A percentile compares a stretch with the other conserved stretches of the same genome.
phyloP scores from a whole-genome alignment of 2,888 invertebrate genomes.

The Hydriomena furcata region DNA sequence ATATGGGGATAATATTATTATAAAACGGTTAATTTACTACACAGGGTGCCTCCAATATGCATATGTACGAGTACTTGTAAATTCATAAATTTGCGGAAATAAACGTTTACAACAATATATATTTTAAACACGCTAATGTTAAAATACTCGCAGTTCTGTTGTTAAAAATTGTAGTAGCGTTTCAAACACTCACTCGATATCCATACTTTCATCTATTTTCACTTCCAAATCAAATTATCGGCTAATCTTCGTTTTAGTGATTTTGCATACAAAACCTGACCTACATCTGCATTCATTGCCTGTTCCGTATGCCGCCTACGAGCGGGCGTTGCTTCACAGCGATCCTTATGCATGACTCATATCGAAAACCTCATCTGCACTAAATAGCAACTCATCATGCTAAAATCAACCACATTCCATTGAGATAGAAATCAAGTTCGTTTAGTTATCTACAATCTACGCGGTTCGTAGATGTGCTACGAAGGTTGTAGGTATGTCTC shows the following conservation, averaged over 20 bases:
- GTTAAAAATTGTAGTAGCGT: no score
- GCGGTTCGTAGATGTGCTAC: conserved; percentile 17
- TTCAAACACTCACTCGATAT: conserved; percentile 10
- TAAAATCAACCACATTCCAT: conserved; percentile 12
- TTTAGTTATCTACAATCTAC: conserved; percentile 7
- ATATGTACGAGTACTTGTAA: neutral
- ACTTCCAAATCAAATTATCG: conserved; percentile 21
- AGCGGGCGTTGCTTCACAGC: conserved; percentile 25
- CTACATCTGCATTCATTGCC: conserved; percentile 29
- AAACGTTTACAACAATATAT: neutral
- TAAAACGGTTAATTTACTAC: no score
- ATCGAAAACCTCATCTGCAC: conserved; percentile 16
- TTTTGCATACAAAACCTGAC: conserved; percentile 33
- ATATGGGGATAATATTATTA: no score
- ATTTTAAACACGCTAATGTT: no score
- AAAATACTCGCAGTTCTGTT: no score
- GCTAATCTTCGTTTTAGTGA: conserved; percentile 17
- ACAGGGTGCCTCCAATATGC: no score
- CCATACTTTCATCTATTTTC: conserved; percentile 16
- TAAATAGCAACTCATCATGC: conserved; percentile 12
- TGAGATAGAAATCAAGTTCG: conserved; percentile 18
- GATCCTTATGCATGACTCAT: conserved; percentile 32
- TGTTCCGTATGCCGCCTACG: conserved; percentile 33
- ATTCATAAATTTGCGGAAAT: no score
- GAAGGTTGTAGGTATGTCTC: conserved; percentile 35